phyloP scores from a whole-genome alignment of 2,797 vertebrate species.

The Anabas testudineus region DNA sequence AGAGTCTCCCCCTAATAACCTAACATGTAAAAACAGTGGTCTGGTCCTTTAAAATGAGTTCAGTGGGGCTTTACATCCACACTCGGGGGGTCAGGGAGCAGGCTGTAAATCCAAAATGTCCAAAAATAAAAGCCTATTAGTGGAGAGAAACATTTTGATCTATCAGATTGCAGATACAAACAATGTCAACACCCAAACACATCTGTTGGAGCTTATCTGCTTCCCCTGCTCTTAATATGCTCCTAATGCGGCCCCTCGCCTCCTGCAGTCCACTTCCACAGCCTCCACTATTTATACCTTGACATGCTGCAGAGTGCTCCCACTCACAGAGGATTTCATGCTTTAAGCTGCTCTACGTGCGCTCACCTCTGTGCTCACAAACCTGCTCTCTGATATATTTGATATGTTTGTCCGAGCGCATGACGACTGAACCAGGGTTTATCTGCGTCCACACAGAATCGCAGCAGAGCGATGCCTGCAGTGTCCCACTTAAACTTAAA shows the following conservation, averaged over 20 bases:
- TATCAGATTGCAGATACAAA: constrained; percentile 72
- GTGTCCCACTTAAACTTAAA: not conserved
- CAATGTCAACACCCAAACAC: constrained; percentile 79
- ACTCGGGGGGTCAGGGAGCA: not conserved
- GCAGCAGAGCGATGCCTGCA: not conserved
- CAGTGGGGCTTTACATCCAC: not conserved
- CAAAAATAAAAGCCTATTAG: constrained; percentile 74
- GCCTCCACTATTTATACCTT: constrained; percentile 52
- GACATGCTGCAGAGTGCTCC: constrained; percentile 34
- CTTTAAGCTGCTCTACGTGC: constrained; percentile 48
- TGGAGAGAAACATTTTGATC: constrained; percentile 69
- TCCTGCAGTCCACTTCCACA: constrained; percentile 24
- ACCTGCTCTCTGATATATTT: constrained; percentile 47
- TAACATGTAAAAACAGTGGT: no score
- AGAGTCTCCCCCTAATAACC: no score
- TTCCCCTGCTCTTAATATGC: constrained; percentile 57
- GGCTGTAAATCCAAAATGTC: constrained; percentile 59
- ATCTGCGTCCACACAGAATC: constrained; percentile 26
- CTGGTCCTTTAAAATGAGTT: constrained; percentile 3
- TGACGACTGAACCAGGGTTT: constrained; percentile 24
- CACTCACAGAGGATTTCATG: constrained; percentile 48
- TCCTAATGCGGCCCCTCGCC: constrained; percentile 42
- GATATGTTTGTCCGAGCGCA: constrained; percentile 37
- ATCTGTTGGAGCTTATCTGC: constrained; percentile 77
- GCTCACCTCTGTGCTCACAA: constrained; percentile 48